Percentiles rank a stretch among this genome's conserved stretches.
Conservation (phyloP, 2,888 invertebrate species). For the Leucania comma region DNA sequence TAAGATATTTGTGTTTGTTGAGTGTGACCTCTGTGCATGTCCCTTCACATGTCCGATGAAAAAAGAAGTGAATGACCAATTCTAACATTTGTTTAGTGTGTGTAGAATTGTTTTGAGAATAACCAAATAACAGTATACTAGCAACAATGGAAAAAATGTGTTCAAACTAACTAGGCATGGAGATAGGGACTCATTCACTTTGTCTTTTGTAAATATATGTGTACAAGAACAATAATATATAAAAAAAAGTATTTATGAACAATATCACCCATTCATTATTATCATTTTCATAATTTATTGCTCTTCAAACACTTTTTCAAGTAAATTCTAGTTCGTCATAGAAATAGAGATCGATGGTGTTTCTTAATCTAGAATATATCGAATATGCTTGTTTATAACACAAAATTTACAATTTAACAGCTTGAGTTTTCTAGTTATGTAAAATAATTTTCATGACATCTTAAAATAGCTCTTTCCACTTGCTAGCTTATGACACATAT, state of each 20-base stretch:
- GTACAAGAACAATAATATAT: conserved; percentile 16
- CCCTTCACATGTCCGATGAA: conserved; percentile 75
- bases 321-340: neutral
- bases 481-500: conserved; percentile 46
- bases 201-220: conserved; percentile 37
- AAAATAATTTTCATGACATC: conserved; percentile 16
- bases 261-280: conserved; percentile 31
- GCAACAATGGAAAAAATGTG: conserved; percentile 7
- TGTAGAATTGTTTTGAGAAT: conserved; percentile 44
- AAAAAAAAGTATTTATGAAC: conserved; percentile 22
- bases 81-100: conserved; percentile 65
- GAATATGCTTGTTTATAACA: conserved; percentile 25
- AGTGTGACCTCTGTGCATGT: conserved; percentile 76
- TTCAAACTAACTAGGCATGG: conserved; percentile 62
- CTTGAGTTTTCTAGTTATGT: conserved; percentile 29
- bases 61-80: conserved; percentile 89
- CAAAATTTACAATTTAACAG: neutral
- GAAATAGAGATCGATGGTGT: neutral
- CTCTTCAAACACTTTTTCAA: neutral
- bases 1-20: conserved; percentile 58
- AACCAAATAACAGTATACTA: conserved; percentile 35
- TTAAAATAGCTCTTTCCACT: conserved; percentile 33
- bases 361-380: conserved; percentile 12
- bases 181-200: conserved; percentile 28
- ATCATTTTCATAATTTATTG: conserved; percentile 21